Evolutionary conservation across 2,797 vertebrate genomes (phyloP).

Genomic region (Mionectes olivaceus): DNA sequence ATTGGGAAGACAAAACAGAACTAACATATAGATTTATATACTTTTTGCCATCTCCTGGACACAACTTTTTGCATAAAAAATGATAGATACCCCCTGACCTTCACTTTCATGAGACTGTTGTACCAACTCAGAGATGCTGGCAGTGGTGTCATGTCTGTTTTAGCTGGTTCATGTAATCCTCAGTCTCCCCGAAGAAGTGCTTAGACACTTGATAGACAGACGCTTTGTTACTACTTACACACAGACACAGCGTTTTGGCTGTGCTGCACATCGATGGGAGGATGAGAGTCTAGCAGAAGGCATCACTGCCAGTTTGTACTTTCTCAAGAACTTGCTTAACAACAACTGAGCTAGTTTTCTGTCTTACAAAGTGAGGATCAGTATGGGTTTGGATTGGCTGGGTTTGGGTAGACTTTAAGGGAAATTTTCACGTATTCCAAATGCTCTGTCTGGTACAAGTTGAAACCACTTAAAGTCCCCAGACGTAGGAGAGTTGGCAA

Average conservation of each 20-base stretch:
- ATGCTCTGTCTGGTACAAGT: background rate
- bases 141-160: background rate
- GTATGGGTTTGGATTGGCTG: background rate
- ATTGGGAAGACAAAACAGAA: background rate
- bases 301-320: background rate
- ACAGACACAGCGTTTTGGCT: background rate
- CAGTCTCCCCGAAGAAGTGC: background rate
- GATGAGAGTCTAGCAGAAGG: background rate
- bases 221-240: background rate
- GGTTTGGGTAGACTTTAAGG: background rate
- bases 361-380: background rate
- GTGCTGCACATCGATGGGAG: fast-evolving
- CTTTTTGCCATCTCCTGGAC: background rate
- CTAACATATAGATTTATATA: background rate
- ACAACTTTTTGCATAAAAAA: background rate
- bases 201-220: background rate
- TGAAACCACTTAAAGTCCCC: conserved; percentile 1
- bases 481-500: conserved; percentile 48
- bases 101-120: background rate
- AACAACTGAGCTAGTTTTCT: conserved; percentile 24
- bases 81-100: background rate
- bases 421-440: conserved; percentile 29
- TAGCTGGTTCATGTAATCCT: background rate
- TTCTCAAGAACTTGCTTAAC: background rate
- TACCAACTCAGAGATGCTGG: background rate